Evolutionary conservation across 2,113 vertebrate genomes (phyloP).

Genomic region (Syngnathus floridae): DNA sequence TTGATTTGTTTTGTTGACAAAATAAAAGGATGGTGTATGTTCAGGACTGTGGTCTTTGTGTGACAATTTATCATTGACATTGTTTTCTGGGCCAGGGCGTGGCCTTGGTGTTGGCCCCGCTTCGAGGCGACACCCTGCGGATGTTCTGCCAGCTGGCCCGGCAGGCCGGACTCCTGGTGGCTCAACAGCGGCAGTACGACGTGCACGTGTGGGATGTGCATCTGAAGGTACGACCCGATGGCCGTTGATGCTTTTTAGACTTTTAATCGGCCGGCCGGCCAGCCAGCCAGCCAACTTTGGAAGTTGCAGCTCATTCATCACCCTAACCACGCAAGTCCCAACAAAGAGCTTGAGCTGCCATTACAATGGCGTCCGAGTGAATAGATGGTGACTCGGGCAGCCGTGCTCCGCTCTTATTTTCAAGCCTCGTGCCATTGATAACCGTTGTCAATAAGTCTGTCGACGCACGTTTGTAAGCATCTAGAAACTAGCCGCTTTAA

Average conservation of each 20-base stretch:
- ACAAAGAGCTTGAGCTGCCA: no score
- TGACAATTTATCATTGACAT: background rate
- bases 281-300: no score
- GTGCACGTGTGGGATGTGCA: slow-evolving; percentile 91
- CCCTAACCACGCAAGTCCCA: no score
- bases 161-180: slow-evolving; percentile 81
- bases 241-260: background rate
- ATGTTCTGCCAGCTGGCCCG: slow-evolving; percentile 90
- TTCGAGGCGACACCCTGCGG: slow-evolving; percentile 84
- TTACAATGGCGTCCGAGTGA: no score
- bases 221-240: slow-evolving; percentile 78
- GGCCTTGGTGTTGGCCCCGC: slow-evolving; percentile 89
- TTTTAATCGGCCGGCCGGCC: background rate
- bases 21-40: slow-evolving; percentile 37
- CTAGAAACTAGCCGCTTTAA: slow-evolving; percentile 24
- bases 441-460: background rate
- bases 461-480: background rate
- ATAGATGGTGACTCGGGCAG: no score
- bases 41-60: background rate
- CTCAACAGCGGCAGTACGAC: slow-evolving; percentile 92
- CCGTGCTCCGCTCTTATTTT: background rate
- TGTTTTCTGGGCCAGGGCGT: slow-evolving; percentile 71
- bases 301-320: no score
- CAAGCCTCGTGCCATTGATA: background rate
- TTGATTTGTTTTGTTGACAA: slow-evolving; percentile 57